phyloP scores from a whole-genome alignment of 2,797 vertebrate genomes.

The Artibeus lituratus region DNA sequence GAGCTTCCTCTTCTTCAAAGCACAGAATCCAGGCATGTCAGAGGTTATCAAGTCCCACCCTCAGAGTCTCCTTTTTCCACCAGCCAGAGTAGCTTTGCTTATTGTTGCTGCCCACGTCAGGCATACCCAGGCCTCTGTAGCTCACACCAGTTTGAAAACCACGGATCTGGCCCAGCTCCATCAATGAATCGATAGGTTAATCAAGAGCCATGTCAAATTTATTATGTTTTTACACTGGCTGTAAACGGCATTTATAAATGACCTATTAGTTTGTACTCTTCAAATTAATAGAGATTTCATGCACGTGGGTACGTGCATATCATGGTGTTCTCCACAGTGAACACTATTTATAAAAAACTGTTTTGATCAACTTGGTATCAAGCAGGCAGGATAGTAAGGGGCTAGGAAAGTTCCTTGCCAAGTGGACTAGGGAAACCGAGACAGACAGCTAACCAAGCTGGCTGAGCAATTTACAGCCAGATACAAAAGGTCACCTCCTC shows the following conservation, averaged over 20 bases:
- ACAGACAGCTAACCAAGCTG: too few relatives aligned
- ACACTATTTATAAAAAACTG: not conserved
- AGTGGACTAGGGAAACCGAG: too few relatives aligned
- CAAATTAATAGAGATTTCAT: not conserved
- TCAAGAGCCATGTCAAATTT: not conserved
- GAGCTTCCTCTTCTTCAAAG: not conserved
- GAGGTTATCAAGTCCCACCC: not conserved
- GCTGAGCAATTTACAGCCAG: too few relatives aligned
- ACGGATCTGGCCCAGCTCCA: not conserved
- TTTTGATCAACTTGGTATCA: not conserved
- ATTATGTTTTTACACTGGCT: not conserved
- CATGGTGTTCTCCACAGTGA: not conserved
- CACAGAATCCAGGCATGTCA: not conserved
- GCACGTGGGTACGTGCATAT: not conserved
- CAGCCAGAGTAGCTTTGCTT: not conserved
- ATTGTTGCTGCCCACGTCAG: too few relatives aligned
- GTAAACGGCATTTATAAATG: not conserved
- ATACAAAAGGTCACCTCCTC: too few relatives aligned
- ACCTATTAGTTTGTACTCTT: not conserved
- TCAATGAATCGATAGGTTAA: accelerated
- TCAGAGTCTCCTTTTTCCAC: not conserved
- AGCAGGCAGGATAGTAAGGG: too few relatives aligned
- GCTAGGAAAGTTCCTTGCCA: too few relatives aligned
- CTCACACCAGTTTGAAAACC: not conserved
- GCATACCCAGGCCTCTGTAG: not conserved